Evolutionary conservation across 1,140 invertebrate genomes (phyloP), one percentile per base, ranked within the genome.

Genomic region (Drosophila lacteicornis): DNA sequence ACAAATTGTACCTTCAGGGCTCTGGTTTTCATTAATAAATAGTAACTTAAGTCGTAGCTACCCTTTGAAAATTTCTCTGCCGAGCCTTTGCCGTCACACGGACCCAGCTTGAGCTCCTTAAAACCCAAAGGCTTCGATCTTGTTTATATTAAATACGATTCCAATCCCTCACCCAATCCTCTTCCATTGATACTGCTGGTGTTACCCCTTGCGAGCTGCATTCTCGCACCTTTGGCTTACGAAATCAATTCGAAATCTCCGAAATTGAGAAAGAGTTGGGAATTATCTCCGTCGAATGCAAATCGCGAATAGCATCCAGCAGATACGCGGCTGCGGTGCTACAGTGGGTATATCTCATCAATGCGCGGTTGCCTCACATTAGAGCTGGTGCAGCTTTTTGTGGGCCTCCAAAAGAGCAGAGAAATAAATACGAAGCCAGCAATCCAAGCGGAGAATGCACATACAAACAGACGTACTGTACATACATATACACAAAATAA

Each of bases 401-500:
- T 56, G 53, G 22, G 49, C 55, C 43, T 45, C 50, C 40, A 70
- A 57, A 57, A 69, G 50, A 71, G 51, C 65, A 71, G 43, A 43
- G 43, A 69, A 71, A 70, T 68, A 70, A 70, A 69, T 70, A 68
- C 63, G 49, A 47, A 70, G 67, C 49, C 67, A 55, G 62, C 67
- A 70, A 70, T 70, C 63, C 63, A 46, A 70, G 67, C 67, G 65
- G 65, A 71, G 66, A 69, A 70, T 57, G 65, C 77, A 70, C 57
- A 57, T 70, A 53, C 17, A 51, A 6, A 53, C 27, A 56, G 3
- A 56, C 53, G 40, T 22, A 25, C 15, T 50, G 38, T 19, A 33
- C 27, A 65, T 22, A 50, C 69, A 69, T 75, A 70, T 70, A 83
- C 73, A 88, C 76, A 78, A 80, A 80, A 88, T 84, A 88, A 87